phyloP scores from a whole-genome alignment of 2,797 vertebrate genomes.

The Silurus aristotelis region DNA sequence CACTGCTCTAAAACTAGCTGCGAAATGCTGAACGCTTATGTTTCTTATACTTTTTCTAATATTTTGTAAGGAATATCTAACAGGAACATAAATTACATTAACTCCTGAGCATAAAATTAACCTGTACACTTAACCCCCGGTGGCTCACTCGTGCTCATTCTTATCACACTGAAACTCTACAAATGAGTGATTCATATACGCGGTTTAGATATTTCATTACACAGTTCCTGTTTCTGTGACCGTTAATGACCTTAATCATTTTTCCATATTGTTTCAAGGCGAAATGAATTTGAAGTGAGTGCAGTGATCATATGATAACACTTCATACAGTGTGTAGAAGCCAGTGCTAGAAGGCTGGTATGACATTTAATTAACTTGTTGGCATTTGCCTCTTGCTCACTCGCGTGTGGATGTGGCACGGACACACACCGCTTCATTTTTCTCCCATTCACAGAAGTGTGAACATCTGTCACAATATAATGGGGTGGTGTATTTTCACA shows the following conservation, averaged over 20 bases:
- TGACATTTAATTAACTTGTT: slow-evolving; percentile 53
- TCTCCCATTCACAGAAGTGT: background rate
- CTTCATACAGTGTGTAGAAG: slow-evolving; percentile 32
- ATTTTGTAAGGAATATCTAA: background rate
- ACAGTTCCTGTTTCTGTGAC: slow-evolving; percentile 36
- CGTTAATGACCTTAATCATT: slow-evolving; percentile 34
- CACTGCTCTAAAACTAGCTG: background rate
- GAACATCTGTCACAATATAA: slow-evolving; percentile 28
- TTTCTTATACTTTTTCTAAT: background rate
- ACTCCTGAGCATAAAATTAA: background rate
- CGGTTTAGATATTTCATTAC: slow-evolving; percentile 48
- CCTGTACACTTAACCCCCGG: background rate
- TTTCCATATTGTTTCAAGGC: slow-evolving; percentile 28
- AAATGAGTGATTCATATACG: slow-evolving; percentile 24
- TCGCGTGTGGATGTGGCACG: slow-evolving; percentile 5
- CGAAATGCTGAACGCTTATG: background rate
- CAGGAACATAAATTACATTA: slow-evolving; percentile 3
- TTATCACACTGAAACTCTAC: slow-evolving; percentile 1
- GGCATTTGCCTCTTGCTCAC: slow-evolving; percentile 42
- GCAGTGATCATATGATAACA: slow-evolving; percentile 13
- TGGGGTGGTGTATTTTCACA: background rate
- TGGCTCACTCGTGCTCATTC: background rate
- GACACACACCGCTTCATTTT: slow-evolving; percentile 29
- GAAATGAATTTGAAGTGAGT: slow-evolving; percentile 27
- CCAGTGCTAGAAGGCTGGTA: slow-evolving; percentile 36